Conservation (phyloP, 1,140 invertebrate species). For the Amyelois transitella region DNA sequence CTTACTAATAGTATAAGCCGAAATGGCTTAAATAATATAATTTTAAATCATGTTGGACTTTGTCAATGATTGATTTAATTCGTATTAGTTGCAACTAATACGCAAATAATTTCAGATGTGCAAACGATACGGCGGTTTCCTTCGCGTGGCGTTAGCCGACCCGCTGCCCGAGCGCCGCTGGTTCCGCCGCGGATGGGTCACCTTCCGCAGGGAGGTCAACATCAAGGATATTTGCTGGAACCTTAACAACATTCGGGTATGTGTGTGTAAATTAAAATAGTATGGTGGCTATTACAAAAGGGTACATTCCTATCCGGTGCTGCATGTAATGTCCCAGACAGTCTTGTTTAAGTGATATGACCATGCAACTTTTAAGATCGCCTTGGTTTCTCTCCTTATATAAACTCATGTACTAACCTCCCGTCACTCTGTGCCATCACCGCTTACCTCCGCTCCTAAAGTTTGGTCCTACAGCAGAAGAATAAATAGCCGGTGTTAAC, state of each 20-base stretch:
- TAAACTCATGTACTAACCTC: too few relatives aligned
- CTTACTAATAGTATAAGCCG: too few relatives aligned
- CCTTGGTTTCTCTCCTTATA: too few relatives aligned
- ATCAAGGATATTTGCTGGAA: slow-evolving; percentile 99
- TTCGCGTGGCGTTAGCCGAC: slow-evolving; percentile 97
- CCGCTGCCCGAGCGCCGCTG: slow-evolving; percentile 96
- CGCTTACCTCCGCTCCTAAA: neutral
- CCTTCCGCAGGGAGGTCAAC: slow-evolving; percentile 96
- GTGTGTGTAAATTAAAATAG: too few relatives aligned
- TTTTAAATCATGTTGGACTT: neutral
- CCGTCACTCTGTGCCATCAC: neutral
- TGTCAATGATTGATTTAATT: neutral
- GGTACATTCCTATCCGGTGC: too few relatives aligned
- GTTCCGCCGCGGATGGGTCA: slow-evolving; percentile 98
- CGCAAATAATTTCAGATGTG: slow-evolving; percentile 83
- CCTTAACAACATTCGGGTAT: slow-evolving; percentile 94
- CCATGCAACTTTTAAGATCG: too few relatives aligned
- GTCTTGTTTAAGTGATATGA: too few relatives aligned
- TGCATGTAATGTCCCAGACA: too few relatives aligned
- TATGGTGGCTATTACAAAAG: too few relatives aligned
- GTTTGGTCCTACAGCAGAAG: too few relatives aligned
- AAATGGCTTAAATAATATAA: too few relatives aligned
- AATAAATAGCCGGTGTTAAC: neutral
- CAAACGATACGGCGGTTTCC: slow-evolving; percentile 94
- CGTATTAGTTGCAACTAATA: too few relatives aligned